Base-by-base conservation (phyloP, 2,797 vertebrate genomes). In the Schizopygopsis pylzovi region DNA sequence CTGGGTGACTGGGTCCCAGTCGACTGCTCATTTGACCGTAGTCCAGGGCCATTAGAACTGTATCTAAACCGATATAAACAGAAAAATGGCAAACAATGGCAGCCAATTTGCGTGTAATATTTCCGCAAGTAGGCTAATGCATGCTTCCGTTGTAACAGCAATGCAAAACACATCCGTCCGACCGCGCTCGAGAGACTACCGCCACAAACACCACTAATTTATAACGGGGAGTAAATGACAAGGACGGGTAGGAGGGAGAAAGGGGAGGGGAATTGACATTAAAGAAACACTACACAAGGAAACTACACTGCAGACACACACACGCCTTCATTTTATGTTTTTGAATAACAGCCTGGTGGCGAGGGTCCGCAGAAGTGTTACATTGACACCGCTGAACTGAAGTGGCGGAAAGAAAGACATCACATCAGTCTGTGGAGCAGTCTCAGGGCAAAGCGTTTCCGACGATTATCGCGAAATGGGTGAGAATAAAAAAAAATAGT, bases 221-320 rank as follows among this genome's bases (percentile, higher is more conserved):
- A 90, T 85, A 84, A 86, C 84, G 33, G 88, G 83, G 88, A 94
- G 93, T 81, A 75, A 93, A 91, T 92, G 94, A 95, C 92, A 94
- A 94, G 93, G 93, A 95, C 93, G 92, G 79, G 89, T 85, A 84
- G 87, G 87, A 87, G 88, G 83, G 85, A 91, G 89, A 92, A 92
- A 95, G 93, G 94, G 95, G 94, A 95, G 94, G 94, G 92, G 93
- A 93, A 85, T 88, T 93, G 93, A 95, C 94, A 94, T 95, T 94
- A 95, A 95, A 95, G 95, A 93, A 94, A 93, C 95, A 95, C 94
- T 47, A 94, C 94, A 95, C 93, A 94, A 95, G 95, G 94, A 96
- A 95, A 95, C 94, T 91, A 89, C 90, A 86, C 92, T 41, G 63
- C 78, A 81, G 82, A 91, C 91, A 91, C 89, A 82, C 93, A 85